phyloP scores from a whole-genome alignment of 2,888 invertebrate genomes.

The Notodonta dromedarius region DNA sequence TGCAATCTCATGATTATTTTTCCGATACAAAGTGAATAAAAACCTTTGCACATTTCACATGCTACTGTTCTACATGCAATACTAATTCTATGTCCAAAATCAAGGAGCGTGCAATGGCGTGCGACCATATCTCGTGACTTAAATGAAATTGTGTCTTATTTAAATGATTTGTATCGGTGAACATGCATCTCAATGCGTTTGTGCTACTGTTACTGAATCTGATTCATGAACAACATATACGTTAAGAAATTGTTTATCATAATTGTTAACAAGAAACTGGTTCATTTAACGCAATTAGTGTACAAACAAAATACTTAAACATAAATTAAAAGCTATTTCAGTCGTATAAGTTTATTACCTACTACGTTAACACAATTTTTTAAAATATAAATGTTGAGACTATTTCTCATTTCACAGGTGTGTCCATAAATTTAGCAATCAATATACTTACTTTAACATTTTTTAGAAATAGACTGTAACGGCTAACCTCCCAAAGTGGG shows the following conservation, averaged over 20 bases:
- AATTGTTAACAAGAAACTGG: background rate
- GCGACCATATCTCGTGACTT: constrained; percentile 28
- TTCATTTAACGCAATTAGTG: background rate
- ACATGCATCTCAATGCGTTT: constrained; percentile 23
- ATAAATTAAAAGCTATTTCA: too few relatives aligned
- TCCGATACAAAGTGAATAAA: too few relatives aligned
- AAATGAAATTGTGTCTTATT: constrained; percentile 34
- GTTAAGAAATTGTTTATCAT: constrained; percentile 23
- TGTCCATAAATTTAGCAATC: background rate
- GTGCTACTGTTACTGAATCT: constrained; percentile 23
- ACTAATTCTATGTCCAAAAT: constrained; percentile 17
- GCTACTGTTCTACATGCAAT: background rate
- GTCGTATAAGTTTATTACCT: too few relatives aligned
- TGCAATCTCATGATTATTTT: background rate
- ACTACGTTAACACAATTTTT: too few relatives aligned
- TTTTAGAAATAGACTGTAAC: background rate
- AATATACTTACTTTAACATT: background rate
- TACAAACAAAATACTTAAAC: too few relatives aligned
- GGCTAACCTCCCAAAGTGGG: background rate
- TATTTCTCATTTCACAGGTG: too few relatives aligned
- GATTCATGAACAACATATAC: constrained; percentile 23
- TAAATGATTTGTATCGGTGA: constrained; percentile 27
- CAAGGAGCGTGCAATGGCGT: constrained; percentile 18
- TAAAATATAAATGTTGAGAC: too few relatives aligned
- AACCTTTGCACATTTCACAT: background rate